Evolutionary conservation across 92 coral and sea anemone genomes (phyloP).

Genomic region (Nematostella vectensis): DNA sequence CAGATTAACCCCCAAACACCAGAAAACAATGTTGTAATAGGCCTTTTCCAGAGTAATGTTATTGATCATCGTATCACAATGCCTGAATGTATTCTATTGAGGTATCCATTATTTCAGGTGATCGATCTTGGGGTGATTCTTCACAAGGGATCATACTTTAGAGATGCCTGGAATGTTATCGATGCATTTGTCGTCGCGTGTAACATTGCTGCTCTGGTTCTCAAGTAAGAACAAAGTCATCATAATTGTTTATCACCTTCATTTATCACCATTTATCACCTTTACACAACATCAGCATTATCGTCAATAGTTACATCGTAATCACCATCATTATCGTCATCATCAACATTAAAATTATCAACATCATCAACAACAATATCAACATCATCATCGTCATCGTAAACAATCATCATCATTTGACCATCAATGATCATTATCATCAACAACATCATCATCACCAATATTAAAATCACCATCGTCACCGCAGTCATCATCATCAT

Average conservation of each 20-base stretch:
- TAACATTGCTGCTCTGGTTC: constrained; percentile 75
- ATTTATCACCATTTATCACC: background rate
- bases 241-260: background rate
- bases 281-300: too few species aligned
- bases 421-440: constrained; percentile 14
- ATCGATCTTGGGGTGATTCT: constrained; percentile 90
- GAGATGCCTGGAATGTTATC: constrained; percentile 93
- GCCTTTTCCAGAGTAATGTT: too few species aligned
- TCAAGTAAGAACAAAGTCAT: constrained; percentile 71
- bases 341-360: constrained; percentile 3
- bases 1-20: too few species aligned
- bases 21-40: too few species aligned
- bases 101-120: constrained; percentile 60
- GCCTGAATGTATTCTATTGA: too few species aligned
- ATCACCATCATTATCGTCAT: too few species aligned
- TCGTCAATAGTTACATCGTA: too few species aligned
- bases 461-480: too few species aligned
- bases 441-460: too few species aligned
- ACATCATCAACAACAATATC: constrained; percentile 17
- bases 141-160: constrained; percentile 92
- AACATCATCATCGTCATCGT: constrained; percentile 14
- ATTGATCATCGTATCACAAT: too few species aligned
- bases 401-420: constrained; percentile 19
- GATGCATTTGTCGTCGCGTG: constrained; percentile 95
- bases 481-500: too few species aligned